Evolutionary conservation across 1,140 invertebrate species (phyloP), one percentile per base, ranked within the genome.

Genomic region (Drosophila arizonae): DNA sequence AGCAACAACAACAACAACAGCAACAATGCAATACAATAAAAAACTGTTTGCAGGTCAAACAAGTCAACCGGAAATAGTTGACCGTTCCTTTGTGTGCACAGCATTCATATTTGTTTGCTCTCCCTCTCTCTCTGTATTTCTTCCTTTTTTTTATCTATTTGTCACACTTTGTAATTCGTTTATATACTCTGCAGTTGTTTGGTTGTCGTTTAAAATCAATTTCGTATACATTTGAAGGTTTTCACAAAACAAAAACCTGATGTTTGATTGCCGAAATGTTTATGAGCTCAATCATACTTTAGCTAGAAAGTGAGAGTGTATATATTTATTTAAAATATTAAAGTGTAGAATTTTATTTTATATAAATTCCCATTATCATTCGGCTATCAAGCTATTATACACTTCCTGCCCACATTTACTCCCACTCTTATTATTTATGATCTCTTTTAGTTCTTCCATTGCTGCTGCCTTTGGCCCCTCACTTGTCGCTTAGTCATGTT

Each of bases 1-100:
- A 46, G 11, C 48, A 46, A 10, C 6, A 48, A 15, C 13, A 26
- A 56, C 21, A 57, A 41, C 13, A 28, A 10, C 15, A 39, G 2
- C 21, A 21, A 24, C 1, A 24, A 24, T 3, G 1, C 0, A 52
- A 13, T 51, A 24, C 24, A 51, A 51, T 11, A 30, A 51, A 28
- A 39, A 56, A 57, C 43, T 58, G 41, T 58, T 58, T 58, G 41
- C 26, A 11, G 15, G 43, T 28, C 46, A 72, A 52, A 0, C n/a
- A n/a, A 58, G 13, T 66, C 48, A 55, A 68, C 63, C 56, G 70
- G 70, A 72, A 72, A 68, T 68, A 61, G 39, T 68, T 72, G 50
- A 68, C 50, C 70, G 15, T 72, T 48, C 26, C 26, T 26, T 68
- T 68, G 13, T 56, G 45, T 72, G 26, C 39, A 17, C 21, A 63